Evolutionary conservation across 2,888 invertebrate genomes (phyloP), one percentile per base, ranked within the genome.

Genomic region (Apoderus coryli): DNA sequence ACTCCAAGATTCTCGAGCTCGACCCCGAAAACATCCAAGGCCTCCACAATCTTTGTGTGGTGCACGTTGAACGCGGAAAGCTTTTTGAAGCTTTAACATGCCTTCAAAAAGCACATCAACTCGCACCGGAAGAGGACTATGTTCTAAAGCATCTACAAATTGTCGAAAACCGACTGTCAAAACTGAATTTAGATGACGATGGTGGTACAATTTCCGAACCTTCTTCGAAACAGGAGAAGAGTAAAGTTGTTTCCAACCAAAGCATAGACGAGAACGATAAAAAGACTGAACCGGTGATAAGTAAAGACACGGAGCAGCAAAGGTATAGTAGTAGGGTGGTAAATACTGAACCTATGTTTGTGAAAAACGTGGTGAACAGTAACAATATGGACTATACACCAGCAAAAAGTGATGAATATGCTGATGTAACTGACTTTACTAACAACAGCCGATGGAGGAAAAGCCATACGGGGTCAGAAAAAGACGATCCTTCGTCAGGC

Each of bases 21-120:
- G 92, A 95, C 46, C 80, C 92, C 0, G 75, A 76, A 43, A 90
- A 93, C 56, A 82, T 89, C 38, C 93, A 93, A 61, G 93, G 90
- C 1, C 65, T 86, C 24, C 95, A 95, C 64, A 95, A 95, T 60
- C 65, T 95, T 13, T 95, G 95, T 59, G 95, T 95, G 4, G 92
- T 95, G 1, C 82, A 82, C 44, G 92, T 95, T 4, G 93, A 95
- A 57, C 69, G 85, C 19, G 90, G 90, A 6, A 76, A 81, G 46
- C 64, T 95, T 14, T 65, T 73, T n/a, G 64, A 72, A 31, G 95
- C 93, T 0, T 84, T 85, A 43, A 68, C 74, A 29, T 95, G 95
- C 53, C 67, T 95, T 10, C 67, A 76, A 27, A 69, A 76, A 27
- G 89, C 88, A 2, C 78, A 80, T 30, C 63, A 67, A 4, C 61